Percentiles rank a stretch among this genome's conserved stretches.
Conservation (phyloP, 2,888 invertebrate genomes). For the Chymomyza amoena region DNA sequence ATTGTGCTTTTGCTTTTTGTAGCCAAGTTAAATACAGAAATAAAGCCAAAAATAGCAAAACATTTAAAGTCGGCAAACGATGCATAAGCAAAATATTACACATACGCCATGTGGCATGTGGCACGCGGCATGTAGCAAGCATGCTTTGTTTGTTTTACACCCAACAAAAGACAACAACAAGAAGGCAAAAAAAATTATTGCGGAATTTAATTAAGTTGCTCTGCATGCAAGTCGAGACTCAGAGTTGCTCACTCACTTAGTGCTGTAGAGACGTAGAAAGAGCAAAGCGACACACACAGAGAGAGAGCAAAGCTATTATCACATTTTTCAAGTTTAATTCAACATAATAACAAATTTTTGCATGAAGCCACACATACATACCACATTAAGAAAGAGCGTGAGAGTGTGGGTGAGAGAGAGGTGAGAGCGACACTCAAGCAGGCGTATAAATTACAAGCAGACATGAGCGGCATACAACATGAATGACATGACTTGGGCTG, state of each 20-base stretch:
- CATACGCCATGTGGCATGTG: slow-evolving; percentile 54
- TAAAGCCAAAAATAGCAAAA: slow-evolving; percentile 15
- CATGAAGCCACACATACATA: slow-evolving; percentile 4
- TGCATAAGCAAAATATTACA: slow-evolving; percentile 36
- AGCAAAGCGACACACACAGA: background rate
- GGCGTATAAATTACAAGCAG: slow-evolving; percentile 61
- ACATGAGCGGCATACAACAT: slow-evolving; percentile 46
- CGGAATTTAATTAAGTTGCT: slow-evolving; percentile 67
- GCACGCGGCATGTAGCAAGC: slow-evolving; percentile 4
- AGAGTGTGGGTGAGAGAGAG: background rate
- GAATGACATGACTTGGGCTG: slow-evolving; percentile 12
- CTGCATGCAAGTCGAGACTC: background rate
- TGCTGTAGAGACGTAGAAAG: background rate
- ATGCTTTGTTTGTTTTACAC: slow-evolving; percentile 27
- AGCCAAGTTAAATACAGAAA: slow-evolving; percentile 8
- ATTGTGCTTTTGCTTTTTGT: slow-evolving; percentile 6
- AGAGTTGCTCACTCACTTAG: background rate
- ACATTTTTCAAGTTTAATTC: slow-evolving; percentile 72
- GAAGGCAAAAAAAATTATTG: slow-evolving; percentile 46
- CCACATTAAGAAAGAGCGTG: background rate
- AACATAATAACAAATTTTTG: slow-evolving; percentile 62
- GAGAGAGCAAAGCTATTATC: slow-evolving; percentile 49
- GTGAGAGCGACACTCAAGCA: slow-evolving; percentile 32
- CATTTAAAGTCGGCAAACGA: slow-evolving; percentile 12
- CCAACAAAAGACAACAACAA: slow-evolving; percentile 17